These are phyloP conservation scores for Suricata suricatta DNA, from an alignment of 2,113 vertebrate genomes.

Conservation along the genomic window DNA sequence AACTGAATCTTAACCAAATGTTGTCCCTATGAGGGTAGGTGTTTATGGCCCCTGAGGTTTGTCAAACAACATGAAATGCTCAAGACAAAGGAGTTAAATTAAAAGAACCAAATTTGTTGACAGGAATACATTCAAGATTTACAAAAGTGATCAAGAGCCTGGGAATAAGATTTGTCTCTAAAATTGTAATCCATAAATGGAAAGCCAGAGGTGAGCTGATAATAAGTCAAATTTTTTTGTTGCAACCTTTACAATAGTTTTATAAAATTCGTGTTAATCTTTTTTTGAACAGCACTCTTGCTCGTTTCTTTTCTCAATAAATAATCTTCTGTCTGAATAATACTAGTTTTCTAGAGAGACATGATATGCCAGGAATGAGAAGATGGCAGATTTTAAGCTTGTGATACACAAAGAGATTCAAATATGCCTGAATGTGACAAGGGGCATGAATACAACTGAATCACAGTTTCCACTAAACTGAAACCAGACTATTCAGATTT, in stretches of 20 bases:
- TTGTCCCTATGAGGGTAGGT: neutral
- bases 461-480: neutral
- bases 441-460: neutral
- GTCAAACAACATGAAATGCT: neutral
- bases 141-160: neutral
- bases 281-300: neutral
- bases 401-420: neutral
- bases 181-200: neutral
- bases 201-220: neutral
- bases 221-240: neutral
- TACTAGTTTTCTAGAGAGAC: neutral
- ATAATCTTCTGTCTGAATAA: neutral
- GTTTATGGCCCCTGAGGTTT: neutral
- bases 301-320: neutral
- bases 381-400: neutral
- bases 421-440: neutral
- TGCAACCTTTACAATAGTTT: neutral
- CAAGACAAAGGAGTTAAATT: neutral
- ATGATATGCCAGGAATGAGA: neutral
- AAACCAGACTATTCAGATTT: neutral
- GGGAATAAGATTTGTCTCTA: neutral
- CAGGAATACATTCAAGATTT: conserved; percentile 4
- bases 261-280: neutral
- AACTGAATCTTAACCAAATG: neutral
- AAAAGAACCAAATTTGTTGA: neutral